phyloP scores from a whole-genome alignment of 2,888 invertebrate genomes.

The Volucella inflata region DNA sequence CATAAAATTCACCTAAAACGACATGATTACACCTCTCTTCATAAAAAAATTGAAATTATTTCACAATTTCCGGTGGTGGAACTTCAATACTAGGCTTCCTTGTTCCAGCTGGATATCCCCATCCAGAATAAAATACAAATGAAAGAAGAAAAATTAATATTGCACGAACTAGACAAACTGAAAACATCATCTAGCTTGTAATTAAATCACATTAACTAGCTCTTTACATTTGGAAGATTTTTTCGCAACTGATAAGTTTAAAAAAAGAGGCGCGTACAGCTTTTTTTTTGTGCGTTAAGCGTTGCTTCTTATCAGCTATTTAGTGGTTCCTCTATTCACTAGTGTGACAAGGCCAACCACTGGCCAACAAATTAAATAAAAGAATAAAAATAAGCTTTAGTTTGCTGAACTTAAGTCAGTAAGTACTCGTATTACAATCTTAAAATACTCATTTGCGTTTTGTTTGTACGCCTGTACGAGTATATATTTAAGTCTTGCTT shows the following conservation, averaged over 20 bases:
- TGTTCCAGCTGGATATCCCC: constrained; percentile 31
- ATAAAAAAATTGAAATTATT: not conserved
- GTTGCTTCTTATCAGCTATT: constrained; percentile 57
- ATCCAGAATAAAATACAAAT: constrained; percentile 14
- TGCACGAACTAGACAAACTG: constrained; percentile 4
- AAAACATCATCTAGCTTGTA: constrained; percentile 45
- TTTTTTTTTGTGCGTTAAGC: constrained; percentile 22
- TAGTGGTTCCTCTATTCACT: constrained; percentile 32
- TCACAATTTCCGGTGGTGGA: constrained; percentile 78
- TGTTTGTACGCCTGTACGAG: no score
- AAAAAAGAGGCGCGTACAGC: constrained; percentile 17
- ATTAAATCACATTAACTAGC: constrained; percentile 22
- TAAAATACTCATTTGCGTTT: constrained; percentile 13
- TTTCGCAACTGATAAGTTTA: constrained; percentile 69
- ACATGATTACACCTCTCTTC: not conserved
- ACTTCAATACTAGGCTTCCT: constrained; percentile 73
- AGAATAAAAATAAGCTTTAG: constrained; percentile 1
- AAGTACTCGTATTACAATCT: constrained; percentile 17
- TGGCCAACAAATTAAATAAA: constrained; percentile 45
- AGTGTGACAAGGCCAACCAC: constrained; percentile 49
- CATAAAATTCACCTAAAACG: constrained; percentile 87
- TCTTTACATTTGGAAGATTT: constrained; percentile 42
- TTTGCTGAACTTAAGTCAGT: constrained; percentile 8
- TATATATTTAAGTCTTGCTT: no score
- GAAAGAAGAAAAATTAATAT: constrained; percentile 8